Evolutionary conservation across 2,113 vertebrate species (phyloP), one percentile per base, ranked within the genome.

Genomic region (Chionomys nivalis): DNA sequence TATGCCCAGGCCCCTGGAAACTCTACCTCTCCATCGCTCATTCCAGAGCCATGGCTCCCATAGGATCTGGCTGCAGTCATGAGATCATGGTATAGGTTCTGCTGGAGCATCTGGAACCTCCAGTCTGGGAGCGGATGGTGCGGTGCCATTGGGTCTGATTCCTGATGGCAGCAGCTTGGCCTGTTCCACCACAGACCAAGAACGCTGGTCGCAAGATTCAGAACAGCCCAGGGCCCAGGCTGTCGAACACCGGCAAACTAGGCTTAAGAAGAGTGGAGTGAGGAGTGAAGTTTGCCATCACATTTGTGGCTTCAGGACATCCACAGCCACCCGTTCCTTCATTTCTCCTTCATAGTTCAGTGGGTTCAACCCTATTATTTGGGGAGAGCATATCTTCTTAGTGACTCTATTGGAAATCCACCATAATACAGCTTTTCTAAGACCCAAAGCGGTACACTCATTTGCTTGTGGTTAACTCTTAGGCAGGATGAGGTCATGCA

Each of bases 381-480:
- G 87, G 75, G 95, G 77, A 92, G 28, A 95, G 81, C 72, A 70
- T 68, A 39, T 79, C 91, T 94, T 94, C 86, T 91, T 87, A 96
- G 89, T 93, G 96, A 76, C 61, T 68, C 78, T 90, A 87, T 58
- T 97, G 79, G 91, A 96, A 97, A 96, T 70, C 82, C 42, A 93
- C 24, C 49, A 66, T 92, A 61, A 73, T 68, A 26, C 21, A n/a
- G 79, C 77, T 55, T 90, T 77, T 94, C 85, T 95, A 78, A 96
- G 96, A 87, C 87, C 91, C 52, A 63, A 66, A 87, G 87, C 89
- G 82, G 66, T 66, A 26, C 6, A 81, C 66, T 96, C 77, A 88
- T 92, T 89, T 93, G 93, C 65, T 87, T 97, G 97, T 78, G 97
- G 96, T 97, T 96, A 94, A 89, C 73, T 81, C 13, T 33, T 36